Base-by-base conservation (phyloP, 2,113 vertebrate species). In the Dryoscopus gambensis region DNA sequence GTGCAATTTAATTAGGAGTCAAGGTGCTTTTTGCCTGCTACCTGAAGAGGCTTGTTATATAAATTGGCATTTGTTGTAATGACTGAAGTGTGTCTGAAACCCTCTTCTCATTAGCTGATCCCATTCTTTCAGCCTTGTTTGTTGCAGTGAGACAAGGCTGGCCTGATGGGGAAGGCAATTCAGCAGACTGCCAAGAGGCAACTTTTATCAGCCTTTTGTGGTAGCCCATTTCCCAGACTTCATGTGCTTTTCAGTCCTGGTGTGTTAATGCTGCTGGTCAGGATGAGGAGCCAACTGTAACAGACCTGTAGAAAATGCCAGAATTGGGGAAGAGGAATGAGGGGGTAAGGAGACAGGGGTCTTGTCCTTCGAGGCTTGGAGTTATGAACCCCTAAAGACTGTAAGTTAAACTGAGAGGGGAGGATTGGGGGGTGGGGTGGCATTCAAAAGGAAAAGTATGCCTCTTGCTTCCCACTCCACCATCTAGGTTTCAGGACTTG, bases 51-150 rank as follows among this genome's bases (percentile, higher is more conserved):
- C 93, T 95, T 90, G 89, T 95, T 97, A 87, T 35, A 94, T 87
- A 96, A 96, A 97, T 95, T 94, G 93, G 55, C 86, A 83, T 97
- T 97, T 96, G 92, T 94, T 91, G 86, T 91, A 93, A 96, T 97
- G 95, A 91, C 79, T 87, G 90, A 97, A 97, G 90, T 79, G 65
- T 84, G 91, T 95, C 91, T 91, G 79, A 96, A 92, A 74, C 55
- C 69, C 64, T 95, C 68, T 81, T 63, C 88, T 97, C 69, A 57
- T 93, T 96, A 97, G 63, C 65, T 71, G 94, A 84, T 90, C 63
- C 93, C 71, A 91, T 92, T 94, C 55, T 79, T 96, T 90, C 81
- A 88, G 70, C 90, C 86, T 90, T 67, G 53, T 87, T 97, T 95
- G 89, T 44, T 85, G 80, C 85, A 69, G 5, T 42, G 84, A 71